Evolutionary conservation across 2,888 invertebrate species (phyloP).

Genomic region (Agonum fuliginosum): DNA sequence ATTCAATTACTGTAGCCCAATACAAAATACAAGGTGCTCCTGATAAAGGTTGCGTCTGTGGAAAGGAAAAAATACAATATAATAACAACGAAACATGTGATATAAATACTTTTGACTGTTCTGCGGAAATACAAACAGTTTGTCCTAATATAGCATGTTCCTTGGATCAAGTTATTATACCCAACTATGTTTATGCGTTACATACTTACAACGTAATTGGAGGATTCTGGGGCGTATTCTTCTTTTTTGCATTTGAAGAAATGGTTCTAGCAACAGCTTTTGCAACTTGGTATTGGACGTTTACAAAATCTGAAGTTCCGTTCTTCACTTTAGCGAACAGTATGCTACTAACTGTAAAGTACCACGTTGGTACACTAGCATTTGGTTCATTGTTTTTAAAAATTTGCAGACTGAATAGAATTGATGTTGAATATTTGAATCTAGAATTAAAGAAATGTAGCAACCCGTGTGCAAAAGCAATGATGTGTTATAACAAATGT

Average conservation of each 20-base stretch:
- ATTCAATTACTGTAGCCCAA: constrained; percentile 80
- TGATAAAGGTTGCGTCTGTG: constrained; percentile 4
- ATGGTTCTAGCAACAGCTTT: constrained; percentile 93
- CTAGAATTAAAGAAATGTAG: constrained; percentile 89
- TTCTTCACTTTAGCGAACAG: constrained; percentile 88
- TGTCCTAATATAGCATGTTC: constrained; percentile 77
- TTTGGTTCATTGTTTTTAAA: constrained; percentile 94
- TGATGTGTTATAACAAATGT: constrained; percentile 86
- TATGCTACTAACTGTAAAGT: constrained; percentile 82
- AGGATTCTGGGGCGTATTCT: constrained; percentile 93
- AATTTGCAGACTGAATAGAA: constrained; percentile 90
- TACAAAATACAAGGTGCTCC: constrained; percentile 74
- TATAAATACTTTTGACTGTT: constrained; percentile 74
- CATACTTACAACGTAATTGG: constrained; percentile 84
- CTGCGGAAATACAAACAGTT: background rate
- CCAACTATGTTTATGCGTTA: constrained; percentile 73
- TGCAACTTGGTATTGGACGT: constrained; percentile 97
- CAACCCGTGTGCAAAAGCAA: constrained; percentile 79
- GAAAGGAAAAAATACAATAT: background rate
- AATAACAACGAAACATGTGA: constrained; percentile 73
- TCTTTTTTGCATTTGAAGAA: constrained; percentile 90
- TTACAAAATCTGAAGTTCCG: constrained; percentile 86
- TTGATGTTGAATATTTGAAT: constrained; percentile 89
- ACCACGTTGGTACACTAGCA: constrained; percentile 92
- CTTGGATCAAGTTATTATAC: constrained; percentile 78